phyloP scores from a whole-genome alignment of 2,888 invertebrate genomes.

The Laothoe populi region DNA sequence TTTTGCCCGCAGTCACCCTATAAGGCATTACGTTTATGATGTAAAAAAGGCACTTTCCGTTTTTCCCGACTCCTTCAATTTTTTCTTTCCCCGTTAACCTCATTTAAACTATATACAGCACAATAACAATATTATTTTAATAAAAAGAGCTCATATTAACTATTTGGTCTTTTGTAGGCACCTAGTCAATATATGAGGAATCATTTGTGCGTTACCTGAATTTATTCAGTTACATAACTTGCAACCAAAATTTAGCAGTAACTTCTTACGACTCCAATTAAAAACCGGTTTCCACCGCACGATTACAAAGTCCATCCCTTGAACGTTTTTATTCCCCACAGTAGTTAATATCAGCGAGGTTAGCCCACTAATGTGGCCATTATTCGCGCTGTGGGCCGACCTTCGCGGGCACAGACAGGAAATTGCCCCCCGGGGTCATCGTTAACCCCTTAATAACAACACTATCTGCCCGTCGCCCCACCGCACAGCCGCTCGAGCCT shows the following conservation, averaged over 20 bases:
- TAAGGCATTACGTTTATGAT: too few relatives aligned
- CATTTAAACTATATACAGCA: too few relatives aligned
- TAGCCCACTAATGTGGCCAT: slow-evolving; percentile 42
- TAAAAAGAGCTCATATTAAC: too few relatives aligned
- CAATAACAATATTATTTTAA: too few relatives aligned
- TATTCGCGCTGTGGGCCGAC: slow-evolving; percentile 41
- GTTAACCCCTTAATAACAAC: slow-evolving; percentile 52
- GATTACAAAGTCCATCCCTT: not conserved
- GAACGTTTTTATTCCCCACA: slow-evolving; percentile 7
- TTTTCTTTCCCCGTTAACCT: too few relatives aligned
- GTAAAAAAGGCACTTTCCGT: too few relatives aligned
- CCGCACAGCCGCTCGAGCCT: slow-evolving; percentile 33
- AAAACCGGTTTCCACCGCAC: not conserved
- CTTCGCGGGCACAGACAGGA: slow-evolving; percentile 51
- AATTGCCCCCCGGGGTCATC: slow-evolving; percentile 58
- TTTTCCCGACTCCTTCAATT: too few relatives aligned
- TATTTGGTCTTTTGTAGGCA: too few relatives aligned
- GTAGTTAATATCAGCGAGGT: slow-evolving; percentile 33
- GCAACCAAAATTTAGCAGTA: not conserved
- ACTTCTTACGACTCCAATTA: not conserved
- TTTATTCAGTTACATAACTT: not conserved
- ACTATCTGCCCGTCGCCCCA: slow-evolving; percentile 35
- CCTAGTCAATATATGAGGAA: too few relatives aligned
- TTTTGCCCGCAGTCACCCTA: too few relatives aligned
- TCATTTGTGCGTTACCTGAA: too few relatives aligned